phyloP scores from a whole-genome alignment of 2,888 invertebrate species.

The Melanotus villosus region DNA sequence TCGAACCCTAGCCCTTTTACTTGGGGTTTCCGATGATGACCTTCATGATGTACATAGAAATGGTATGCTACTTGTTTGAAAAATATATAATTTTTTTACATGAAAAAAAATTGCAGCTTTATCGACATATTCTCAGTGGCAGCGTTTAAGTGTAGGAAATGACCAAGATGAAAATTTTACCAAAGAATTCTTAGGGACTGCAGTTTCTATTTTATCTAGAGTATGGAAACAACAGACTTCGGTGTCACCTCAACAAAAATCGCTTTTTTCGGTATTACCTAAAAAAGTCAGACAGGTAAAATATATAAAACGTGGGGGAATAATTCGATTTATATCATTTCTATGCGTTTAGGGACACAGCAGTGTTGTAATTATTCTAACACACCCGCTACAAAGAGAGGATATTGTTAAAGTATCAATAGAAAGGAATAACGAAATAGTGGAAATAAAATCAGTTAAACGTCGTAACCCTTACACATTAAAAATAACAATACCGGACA shows the following conservation, averaged over 20 bases:
- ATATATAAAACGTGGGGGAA: slow-evolving; percentile 53
- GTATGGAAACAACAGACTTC: slow-evolving; percentile 69
- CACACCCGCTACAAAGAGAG: slow-evolving; percentile 83
- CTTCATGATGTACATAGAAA: slow-evolving; percentile 79
- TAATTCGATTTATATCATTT: not conserved
- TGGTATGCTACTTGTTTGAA: slow-evolving; percentile 68
- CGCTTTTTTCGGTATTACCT: slow-evolving; percentile 81
- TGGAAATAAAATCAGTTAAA: slow-evolving; percentile 81
- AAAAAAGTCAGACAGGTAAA: slow-evolving; percentile 83
- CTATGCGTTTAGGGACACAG: slow-evolving; percentile 80
- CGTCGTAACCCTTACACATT: slow-evolving; percentile 87
- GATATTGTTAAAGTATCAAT: slow-evolving; percentile 85
- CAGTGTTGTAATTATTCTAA: slow-evolving; percentile 84
- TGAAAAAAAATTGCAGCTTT: slow-evolving; percentile 69
- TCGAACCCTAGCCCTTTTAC: slow-evolving; percentile 83
- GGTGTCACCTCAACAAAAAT: slow-evolving; percentile 68
- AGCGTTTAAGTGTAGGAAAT: slow-evolving; percentile 80
- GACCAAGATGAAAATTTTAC: slow-evolving; percentile 90
- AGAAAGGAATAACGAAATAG: slow-evolving; percentile 84
- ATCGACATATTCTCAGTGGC: slow-evolving; percentile 84
- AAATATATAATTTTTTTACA: not conserved
- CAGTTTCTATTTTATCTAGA: slow-evolving; percentile 81
- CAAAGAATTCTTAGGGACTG: slow-evolving; percentile 86
- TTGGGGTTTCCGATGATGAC: slow-evolving; percentile 83
- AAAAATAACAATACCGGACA: slow-evolving; percentile 87